Evolutionary conservation across 2,888 invertebrate genomes (phyloP), one percentile per base, ranked within the genome.

Genomic region (Xylota segnis): DNA sequence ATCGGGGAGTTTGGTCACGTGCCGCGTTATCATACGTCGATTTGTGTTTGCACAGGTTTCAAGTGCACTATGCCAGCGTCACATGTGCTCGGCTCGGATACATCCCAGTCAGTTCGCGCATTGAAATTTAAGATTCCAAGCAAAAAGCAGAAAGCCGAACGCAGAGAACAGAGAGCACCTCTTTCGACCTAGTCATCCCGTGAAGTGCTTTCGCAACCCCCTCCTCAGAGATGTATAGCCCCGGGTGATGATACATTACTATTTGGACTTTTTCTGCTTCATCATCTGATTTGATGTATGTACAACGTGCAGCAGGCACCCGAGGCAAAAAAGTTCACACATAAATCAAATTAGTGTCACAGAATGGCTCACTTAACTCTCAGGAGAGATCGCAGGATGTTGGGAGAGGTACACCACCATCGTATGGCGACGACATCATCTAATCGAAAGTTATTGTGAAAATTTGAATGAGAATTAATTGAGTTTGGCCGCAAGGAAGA

Each of bases 291-390:
- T 79, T 75, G 79, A 79, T 79, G 70, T 66, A 71, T 72, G 59
- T 71, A 23, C 3, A n/a, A 79, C 84, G 79, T 84, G 79, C 78
- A 83, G 72, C 75, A 61, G 52, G 18, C n/a, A 79, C 84, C 79
- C 52, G 59, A 54, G 84, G 79, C 79, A 76, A 76, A 79, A 43
- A 79, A 84, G 79, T 84, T 84, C 84, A 84, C 79, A 86, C 86
- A 86, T 86, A 86, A 86, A 86, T 86, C 86, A 86, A 86, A 86
- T 86, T 81, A 86, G 77, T 82, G 86, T 86, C 86, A 77, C 72
- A 72, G 72, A 72, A 86, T 86, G 72, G 81, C 86, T 86, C 76
- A 81, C 86, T 81, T 79, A 70, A 70, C 68, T 75, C 84, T 65
- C 65, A 65, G 75, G 75, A 84, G 37, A 34, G 4, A 32, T 34